These are phyloP conservation scores for Sebastolobus altivelis DNA, from an alignment of 2,797 vertebrate genomes.

Conservation along the genomic window DNA sequence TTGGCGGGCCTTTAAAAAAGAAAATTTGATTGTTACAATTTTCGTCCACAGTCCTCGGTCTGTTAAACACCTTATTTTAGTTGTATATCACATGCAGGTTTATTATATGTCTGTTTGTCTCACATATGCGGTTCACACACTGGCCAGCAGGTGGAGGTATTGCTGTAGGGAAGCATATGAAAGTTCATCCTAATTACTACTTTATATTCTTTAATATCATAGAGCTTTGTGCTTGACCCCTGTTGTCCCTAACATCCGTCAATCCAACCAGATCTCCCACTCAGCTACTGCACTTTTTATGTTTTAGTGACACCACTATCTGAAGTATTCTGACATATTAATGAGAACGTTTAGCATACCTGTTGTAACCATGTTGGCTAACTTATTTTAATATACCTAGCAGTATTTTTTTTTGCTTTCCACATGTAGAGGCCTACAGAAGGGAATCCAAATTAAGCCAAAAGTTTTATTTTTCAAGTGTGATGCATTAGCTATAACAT, in stretches of 20 bases:
- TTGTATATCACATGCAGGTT: conserved; percentile 6
- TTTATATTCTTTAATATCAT: background rate
- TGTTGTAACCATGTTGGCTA: conserved; percentile 49
- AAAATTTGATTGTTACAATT: background rate
- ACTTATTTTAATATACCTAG: conserved; percentile 51
- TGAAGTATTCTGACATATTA: conserved; percentile 51
- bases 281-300: conserved; percentile 69
- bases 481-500: conserved; percentile 23
- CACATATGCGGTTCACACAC: conserved; percentile 20
- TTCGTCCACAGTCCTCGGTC: background rate
- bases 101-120: no score
- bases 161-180: background rate
- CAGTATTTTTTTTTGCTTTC: conserved; percentile 32
- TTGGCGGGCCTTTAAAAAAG: background rate
- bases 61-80: conserved; percentile 7
- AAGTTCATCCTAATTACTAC: background rate
- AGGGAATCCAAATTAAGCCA: conserved; percentile 59
- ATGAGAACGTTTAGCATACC: conserved; percentile 42
- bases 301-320: conserved; percentile 51
- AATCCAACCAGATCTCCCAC: conserved; percentile 10
- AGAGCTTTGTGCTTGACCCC: conserved; percentile 20
- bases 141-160: conserved; percentile 36
- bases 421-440: conserved; percentile 22
- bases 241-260: conserved; percentile 3
- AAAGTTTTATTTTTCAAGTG: conserved; percentile 55